Conservation (phyloP, 1,140 invertebrate genomes). For the Macrobrachium nipponense region DNA sequence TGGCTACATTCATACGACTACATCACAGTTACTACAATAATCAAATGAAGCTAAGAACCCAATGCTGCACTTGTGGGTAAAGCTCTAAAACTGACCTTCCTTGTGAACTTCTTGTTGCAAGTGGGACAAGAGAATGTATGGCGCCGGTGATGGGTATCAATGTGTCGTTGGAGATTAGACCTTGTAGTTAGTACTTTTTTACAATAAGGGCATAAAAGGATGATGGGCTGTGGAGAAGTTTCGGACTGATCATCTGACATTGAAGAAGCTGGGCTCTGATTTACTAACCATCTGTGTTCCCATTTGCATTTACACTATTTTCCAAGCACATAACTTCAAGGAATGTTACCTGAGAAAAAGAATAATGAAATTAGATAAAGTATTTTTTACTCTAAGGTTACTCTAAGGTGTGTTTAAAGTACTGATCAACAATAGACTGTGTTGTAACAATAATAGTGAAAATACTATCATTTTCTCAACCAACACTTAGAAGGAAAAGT, state of each 20-base stretch:
- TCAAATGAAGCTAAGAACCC: neutral
- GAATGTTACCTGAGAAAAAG: constrained; percentile 29
- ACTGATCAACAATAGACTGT: no score
- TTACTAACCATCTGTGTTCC: neutral
- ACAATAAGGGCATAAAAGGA: constrained; percentile 35
- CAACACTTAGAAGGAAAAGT: no score
- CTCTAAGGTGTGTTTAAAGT: no score
- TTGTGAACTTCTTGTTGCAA: constrained; percentile 40
- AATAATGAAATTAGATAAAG: no score
- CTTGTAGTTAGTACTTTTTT: constrained; percentile 44
- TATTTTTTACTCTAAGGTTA: no score
- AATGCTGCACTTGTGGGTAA: neutral
- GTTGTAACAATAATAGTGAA: no score
- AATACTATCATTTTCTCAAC: no score
- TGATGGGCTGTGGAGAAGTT: neutral
- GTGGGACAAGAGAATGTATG: constrained; percentile 42
- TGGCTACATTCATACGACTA: no score
- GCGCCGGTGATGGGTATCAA: constrained; percentile 41
- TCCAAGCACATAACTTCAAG: constrained; percentile 50
- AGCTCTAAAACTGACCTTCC: constrained; percentile 28
- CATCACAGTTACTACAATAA: no score
- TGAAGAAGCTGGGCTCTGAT: neutral
- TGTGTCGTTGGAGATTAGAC: constrained; percentile 43
- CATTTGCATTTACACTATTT: constrained; percentile 31
- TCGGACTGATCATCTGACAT: constrained; percentile 14